Evolutionary conservation across 2,113 vertebrate species (phyloP), one percentile per base, ranked within the genome.

Genomic region (Microcebus jonahi): DNA sequence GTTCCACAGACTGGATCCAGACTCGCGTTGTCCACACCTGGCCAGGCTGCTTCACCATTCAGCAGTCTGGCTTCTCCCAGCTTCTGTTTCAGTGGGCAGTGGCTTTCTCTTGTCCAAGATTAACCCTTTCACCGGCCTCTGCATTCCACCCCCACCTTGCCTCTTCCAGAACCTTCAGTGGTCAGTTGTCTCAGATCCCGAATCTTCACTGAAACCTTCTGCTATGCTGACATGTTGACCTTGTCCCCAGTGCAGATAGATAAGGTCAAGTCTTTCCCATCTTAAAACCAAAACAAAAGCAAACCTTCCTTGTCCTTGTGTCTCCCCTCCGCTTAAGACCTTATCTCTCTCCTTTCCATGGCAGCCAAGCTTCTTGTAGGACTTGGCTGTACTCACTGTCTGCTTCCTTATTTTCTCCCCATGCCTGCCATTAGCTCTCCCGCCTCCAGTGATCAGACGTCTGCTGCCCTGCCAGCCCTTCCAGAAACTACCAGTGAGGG

Each of bases 381-480:
- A 71, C 12, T 57, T 39, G 12, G 13, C 36, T 39, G 1, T 17
- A 36, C 39, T 80, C 73, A 14, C 3, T 14, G 12, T 31, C 75
- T 57, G 15, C n/a, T 59, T 61, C 63, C 42, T 61, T 3, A 5
- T 67, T 77, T 76, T 36, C 31, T 63, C 42, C 53, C 65, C 48
- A 14, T 1, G 29, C 59, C 36, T 17, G 10, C n/a, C 21, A 29
- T 42, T 50, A 77, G 12, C 48, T 50, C 70, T 88, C n/a, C n/a
- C 8, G 0, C 68, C 42, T 53, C 61, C 61, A 13, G 18, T 2
- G 27, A 31, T 29, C 34, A 20, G 6, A 21, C 29, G 7, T 36
- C 36, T 73, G n/a, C 71, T 79, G 53, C 79, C n/a, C 53, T 89
- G 25, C 61, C 53, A 55, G 3, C 36, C 5, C 36, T 94, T 88